Evolutionary conservation across 2,797 vertebrate species (phyloP).

Genomic region (Chlorospingus flavigularis): DNA sequence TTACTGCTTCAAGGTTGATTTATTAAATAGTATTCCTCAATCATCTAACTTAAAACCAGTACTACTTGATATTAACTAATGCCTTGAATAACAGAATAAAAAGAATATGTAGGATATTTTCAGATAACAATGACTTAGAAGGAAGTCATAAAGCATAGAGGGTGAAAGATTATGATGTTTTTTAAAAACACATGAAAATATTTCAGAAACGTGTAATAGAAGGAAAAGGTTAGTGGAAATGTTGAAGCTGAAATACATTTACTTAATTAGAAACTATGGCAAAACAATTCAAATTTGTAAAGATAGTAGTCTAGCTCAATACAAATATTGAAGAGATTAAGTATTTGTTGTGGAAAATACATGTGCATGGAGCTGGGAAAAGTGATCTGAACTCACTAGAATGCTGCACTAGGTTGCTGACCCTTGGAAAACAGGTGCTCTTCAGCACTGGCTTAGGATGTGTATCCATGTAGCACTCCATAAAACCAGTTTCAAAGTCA

Average conservation of each 20-base stretch:
- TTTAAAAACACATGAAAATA: neutral
- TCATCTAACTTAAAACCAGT: neutral
- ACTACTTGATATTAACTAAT: neutral
- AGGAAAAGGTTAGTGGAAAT: neutral
- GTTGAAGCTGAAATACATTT: neutral
- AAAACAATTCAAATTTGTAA: neutral
- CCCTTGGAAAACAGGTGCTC: neutral
- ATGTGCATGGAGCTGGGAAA: neutral
- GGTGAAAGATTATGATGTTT: neutral
- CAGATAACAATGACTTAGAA: neutral
- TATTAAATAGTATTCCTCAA: neutral
- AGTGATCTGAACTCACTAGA: neutral
- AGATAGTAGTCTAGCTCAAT: neutral
- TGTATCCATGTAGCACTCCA: neutral
- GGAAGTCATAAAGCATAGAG: neutral
- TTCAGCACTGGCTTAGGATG: neutral
- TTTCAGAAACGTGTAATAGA: neutral
- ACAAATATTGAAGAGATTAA: neutral
- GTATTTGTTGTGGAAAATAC: neutral
- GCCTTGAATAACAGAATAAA: neutral
- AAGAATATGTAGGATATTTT: neutral
- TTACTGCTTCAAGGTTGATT: neutral
- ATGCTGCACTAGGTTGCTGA: neutral
- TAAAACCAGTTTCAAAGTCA: neutral
- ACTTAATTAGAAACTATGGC: neutral